Evolutionary conservation across 2,797 vertebrate genomes (phyloP).

Genomic region (Mastacembelus armatus): DNA sequence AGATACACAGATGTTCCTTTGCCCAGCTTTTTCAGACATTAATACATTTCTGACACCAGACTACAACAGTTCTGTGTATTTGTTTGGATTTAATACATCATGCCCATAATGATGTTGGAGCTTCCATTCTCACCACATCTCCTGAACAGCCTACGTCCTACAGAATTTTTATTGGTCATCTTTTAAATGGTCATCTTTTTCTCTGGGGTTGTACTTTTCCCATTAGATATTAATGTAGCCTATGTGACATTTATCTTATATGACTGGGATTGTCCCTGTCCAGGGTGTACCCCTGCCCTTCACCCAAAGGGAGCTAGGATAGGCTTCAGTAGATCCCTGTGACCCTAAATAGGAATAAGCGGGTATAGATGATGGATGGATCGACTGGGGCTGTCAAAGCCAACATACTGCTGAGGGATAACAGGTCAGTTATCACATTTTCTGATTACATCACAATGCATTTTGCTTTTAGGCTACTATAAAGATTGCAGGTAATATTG

Average conservation of each 20-base stretch:
- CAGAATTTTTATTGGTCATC: neutral
- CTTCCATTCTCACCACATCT: neutral
- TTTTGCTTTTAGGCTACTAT: neutral
- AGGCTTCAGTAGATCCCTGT: too few relatives aligned
- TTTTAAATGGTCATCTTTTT: slow-evolving; percentile 14
- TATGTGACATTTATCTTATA: slow-evolving; percentile 8
- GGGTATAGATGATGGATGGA: too few relatives aligned
- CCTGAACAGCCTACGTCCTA: neutral
- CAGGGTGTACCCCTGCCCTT: too few relatives aligned
- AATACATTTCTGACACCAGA: neutral
- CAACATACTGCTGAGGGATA: slow-evolving; percentile 4
- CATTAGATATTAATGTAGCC: neutral
- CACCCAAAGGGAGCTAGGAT: too few relatives aligned
- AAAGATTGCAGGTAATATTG: neutral
- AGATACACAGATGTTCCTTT: neutral
- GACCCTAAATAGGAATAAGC: too few relatives aligned
- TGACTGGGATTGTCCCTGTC: too few relatives aligned
- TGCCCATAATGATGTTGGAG: neutral
- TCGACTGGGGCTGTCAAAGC: slow-evolving; percentile 14
- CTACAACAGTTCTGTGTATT: slow-evolving; percentile 2
- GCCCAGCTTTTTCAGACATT: slow-evolving; percentile 1
- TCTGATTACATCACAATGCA: neutral
- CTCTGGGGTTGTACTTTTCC: neutral
- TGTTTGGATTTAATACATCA: slow-evolving; percentile 6
- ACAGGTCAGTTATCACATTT: neutral